Conservation (phyloP, 2,113 vertebrate species). For the Dolichallabes microphthalmus region DNA sequence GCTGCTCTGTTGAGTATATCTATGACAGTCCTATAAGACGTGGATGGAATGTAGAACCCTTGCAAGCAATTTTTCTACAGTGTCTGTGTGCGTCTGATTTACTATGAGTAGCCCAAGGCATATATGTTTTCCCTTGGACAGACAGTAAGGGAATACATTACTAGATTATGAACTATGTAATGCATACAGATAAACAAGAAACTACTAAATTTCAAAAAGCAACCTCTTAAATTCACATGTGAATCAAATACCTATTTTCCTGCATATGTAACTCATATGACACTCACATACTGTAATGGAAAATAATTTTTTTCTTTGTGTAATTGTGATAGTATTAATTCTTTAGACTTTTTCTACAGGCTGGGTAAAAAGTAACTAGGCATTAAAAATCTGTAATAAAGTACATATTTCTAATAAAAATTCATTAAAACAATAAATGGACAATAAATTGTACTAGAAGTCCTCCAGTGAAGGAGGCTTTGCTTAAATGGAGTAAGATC, state of each 20-base stretch:
- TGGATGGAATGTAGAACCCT: conserved; percentile 44
- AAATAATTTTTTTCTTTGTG: background rate
- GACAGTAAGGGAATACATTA: conserved; percentile 4
- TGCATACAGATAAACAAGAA: background rate
- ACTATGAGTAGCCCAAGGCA: conserved; percentile 4
- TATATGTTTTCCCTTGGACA: conserved; percentile 14
- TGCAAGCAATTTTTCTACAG: conserved; percentile 25
- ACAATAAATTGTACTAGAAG: too few species aligned
- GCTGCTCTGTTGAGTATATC: conserved; percentile 49
- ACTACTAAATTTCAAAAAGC: background rate
- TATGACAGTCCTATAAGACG: conserved; percentile 50
- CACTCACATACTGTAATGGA: background rate
- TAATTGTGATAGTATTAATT: background rate
- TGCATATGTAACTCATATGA: background rate
- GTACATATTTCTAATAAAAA: too few species aligned
- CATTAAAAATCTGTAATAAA: too few species aligned
- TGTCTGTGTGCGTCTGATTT: conserved; percentile 1
- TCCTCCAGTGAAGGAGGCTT: too few species aligned
- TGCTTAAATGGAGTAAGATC: too few species aligned
- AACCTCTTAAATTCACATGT: background rate
- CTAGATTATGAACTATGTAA: conserved; percentile 1
- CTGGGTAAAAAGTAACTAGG: too few species aligned
- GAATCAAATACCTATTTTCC: background rate
- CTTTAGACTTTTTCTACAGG: background rate
- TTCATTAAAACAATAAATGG: too few species aligned